A percentile compares a stretch with the other conserved stretches of the same genome.
Evolutionary conservation across 1,140 invertebrate species (phyloP).

Genomic region (Plutomurus gul): DNA sequence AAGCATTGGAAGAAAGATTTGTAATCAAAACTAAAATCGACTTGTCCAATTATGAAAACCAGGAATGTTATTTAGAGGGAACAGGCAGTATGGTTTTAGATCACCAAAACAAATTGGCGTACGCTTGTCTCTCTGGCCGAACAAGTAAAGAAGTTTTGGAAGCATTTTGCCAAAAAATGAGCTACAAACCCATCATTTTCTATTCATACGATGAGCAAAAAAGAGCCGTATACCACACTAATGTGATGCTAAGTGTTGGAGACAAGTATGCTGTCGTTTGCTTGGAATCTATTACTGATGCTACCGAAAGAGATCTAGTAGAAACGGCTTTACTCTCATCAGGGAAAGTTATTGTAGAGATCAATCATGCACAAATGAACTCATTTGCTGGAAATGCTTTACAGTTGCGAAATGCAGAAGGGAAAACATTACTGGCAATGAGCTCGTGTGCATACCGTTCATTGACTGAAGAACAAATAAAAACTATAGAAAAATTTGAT

Average conservation of each 20-base stretch:
- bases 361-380: conserved; percentile 49
- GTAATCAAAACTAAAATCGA: conserved; percentile 32
- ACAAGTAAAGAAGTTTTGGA: conserved; percentile 46
- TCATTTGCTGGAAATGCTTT: conserved; percentile 53
- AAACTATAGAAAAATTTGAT: conserved; percentile 34
- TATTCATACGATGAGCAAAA: conserved; percentile 23
- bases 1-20: conserved; percentile 17
- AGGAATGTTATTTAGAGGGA: conserved; percentile 52
- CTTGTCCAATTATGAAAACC: conserved; percentile 43
- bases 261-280: conserved; percentile 50
- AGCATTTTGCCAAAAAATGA: conserved; percentile 37
- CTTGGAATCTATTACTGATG: conserved; percentile 46
- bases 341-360: conserved; percentile 48
- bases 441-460: conserved; percentile 43
- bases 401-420: conserved; percentile 32
- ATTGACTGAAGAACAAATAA: conserved; percentile 45
- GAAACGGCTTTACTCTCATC: conserved; percentile 1
- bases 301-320: conserved; percentile 28
- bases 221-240: conserved; percentile 53
- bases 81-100: conserved; percentile 54
- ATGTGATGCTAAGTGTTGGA: conserved; percentile 54
- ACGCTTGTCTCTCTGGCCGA: conserved; percentile 43
- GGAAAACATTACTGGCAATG: conserved; percentile 47
- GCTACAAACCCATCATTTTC: conserved; percentile 45
- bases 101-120: conserved; percentile 45